A percentile compares a stretch with the other conserved stretches of the same genome.
These are phyloP conservation scores for Anodontia alba DNA, from an alignment of 2,888 invertebrate species.

Conservation along the genomic window DNA sequence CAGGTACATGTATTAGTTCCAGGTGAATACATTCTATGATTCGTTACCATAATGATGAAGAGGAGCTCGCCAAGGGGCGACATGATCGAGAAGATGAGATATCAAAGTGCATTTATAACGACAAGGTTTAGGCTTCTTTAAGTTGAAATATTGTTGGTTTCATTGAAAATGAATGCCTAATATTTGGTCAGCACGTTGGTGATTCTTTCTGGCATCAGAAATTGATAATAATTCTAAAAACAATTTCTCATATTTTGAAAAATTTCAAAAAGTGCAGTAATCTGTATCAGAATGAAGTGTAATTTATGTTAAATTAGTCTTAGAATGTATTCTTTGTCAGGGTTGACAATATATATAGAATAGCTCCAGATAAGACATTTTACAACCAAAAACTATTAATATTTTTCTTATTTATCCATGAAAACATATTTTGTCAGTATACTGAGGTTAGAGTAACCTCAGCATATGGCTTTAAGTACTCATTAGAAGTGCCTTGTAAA, in stretches of 20 bases:
- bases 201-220: not conserved
- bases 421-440: too few relatives aligned
- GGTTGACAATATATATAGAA: too few relatives aligned
- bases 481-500: too few relatives aligned
- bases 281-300: slow-evolving; percentile 9
- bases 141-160: not conserved
- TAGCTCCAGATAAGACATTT: too few relatives aligned
- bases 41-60: not conserved
- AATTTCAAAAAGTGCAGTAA: not conserved
- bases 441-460: too few relatives aligned
- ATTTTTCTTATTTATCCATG: too few relatives aligned
- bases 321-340: slow-evolving; percentile 6
- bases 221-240: not conserved
- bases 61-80: not conserved
- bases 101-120: too few relatives aligned
- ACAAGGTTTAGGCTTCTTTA: too few relatives aligned
- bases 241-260: not conserved
- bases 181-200: not conserved
- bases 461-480: too few relatives aligned
- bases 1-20: too few relatives aligned
- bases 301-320: slow-evolving; percentile 10
- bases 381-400: too few relatives aligned
- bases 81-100: too few relatives aligned
- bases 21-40: slow-evolving; percentile 12
- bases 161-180: not conserved